A percentile compares a stretch with the other conserved stretches of the same genome.
These are phyloP conservation scores for Cnemophilus loriae DNA, from an alignment of 2,113 vertebrate genomes.

Conservation along the genomic window DNA sequence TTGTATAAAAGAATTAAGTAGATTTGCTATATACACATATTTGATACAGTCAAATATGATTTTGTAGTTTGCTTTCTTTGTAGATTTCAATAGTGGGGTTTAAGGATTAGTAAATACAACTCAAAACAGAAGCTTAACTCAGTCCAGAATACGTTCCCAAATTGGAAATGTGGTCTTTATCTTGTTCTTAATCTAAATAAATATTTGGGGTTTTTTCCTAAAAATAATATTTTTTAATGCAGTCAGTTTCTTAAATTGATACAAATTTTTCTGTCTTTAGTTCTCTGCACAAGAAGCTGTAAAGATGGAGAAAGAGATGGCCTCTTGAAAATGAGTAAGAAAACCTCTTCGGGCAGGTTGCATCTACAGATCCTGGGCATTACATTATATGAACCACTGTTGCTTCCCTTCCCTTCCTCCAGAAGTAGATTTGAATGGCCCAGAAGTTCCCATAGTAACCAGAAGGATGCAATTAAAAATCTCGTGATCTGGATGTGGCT, in stretches of 20 bases:
- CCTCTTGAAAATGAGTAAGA: not conserved
- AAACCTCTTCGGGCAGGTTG: not conserved
- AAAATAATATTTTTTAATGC: not conserved
- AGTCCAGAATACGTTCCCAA: not conserved
- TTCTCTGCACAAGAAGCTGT: not conserved
- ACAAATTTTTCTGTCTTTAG: not conserved
- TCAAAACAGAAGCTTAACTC: not conserved
- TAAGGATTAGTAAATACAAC: not conserved
- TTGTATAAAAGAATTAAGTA: not conserved
- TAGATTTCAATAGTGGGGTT: not conserved
- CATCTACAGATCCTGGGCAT: not conserved
- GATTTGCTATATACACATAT: not conserved
- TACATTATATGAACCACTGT: not conserved
- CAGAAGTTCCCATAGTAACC: not conserved
- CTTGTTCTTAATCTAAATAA: not conserved
- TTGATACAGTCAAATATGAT: not conserved
- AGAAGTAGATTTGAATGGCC: not conserved
- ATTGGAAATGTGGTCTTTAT: not conserved
- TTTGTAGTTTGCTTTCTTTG: not conserved
- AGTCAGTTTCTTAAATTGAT: not conserved
- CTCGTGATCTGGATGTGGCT: not conserved
- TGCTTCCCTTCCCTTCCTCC: not conserved
- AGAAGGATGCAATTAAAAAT: not conserved
- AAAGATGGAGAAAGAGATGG: not conserved
- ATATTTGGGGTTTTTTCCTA: fast-evolving